Base-by-base conservation (phyloP, 2,888 invertebrate genomes). In the Agrilus mali region DNA sequence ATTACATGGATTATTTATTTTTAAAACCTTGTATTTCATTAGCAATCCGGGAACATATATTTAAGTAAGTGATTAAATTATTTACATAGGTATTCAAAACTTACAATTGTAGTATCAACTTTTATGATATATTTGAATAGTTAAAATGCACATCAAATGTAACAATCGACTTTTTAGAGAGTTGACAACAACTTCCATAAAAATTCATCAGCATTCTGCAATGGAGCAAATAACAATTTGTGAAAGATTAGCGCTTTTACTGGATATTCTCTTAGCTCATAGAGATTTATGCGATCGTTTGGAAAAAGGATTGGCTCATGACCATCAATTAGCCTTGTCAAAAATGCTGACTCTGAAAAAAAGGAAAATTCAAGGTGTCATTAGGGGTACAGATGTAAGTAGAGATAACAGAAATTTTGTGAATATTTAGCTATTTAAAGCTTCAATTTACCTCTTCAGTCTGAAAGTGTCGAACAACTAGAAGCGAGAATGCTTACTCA, bases 401-500 rank as follows among this genome's bases (percentile, higher is more conserved):
- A 43, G 20, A 43, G 20, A 39, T 17, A 6, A 38, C n/a, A 20
- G 31, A 38, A 6, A 16, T n/a, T 33, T 17, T 20, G 4, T 6
- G 16, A 20, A n/a, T 12, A 40, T 10, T 27, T 4, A 10, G 10
- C 10, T 8, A 27, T 27, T 10, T 10, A 31, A 12, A 13, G 2
- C 37, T 15, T 31, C 13, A 40, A 35, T 32, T 41, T 42, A 40
- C 20, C 32, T 54, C 49, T 33, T 31, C 47, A 77, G 76, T 68
- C 73, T 8, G 78, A 77, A 59, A 74, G 74, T 38, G 75, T 77
- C 0, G 76, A 75, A 45, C 70, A 73, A 46, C 58, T 77, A 38
- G 77, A 78, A 54, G 70, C 74, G 44, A 72, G 72, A 55, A 77
- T 77, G 75, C 66, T 78, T 42, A 72, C 75, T 1, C 77, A 78